Evolutionary conservation across 2,113 vertebrate species (phyloP).

Genomic region (Ursus arctos): DNA sequence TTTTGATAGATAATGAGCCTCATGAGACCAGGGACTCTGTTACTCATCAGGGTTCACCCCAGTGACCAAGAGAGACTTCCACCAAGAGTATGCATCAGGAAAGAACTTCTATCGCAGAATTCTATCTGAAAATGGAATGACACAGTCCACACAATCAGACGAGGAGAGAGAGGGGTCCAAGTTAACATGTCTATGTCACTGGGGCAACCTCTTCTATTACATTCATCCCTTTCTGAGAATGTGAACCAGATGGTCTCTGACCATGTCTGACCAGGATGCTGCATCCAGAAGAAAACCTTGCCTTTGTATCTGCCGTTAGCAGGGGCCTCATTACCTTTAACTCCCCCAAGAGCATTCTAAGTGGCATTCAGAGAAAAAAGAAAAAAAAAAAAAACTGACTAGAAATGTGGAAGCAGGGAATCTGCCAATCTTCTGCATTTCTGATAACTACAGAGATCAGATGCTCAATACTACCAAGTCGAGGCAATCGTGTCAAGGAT

Average conservation of each 20-base stretch:
- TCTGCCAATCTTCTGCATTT: conserved; percentile 7
- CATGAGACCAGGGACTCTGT: not conserved
- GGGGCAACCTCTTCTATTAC: conserved; percentile 56
- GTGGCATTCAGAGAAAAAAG: conserved; percentile 56
- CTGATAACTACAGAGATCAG: conserved; percentile 47
- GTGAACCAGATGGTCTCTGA: conserved; percentile 80
- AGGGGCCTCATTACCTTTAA: conserved; percentile 79
- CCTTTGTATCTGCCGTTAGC: conserved; percentile 77
- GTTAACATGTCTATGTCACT: conserved; percentile 42
- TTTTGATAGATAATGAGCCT: not conserved
- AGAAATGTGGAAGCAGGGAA: conserved; percentile 38
- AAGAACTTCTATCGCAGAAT: not conserved
- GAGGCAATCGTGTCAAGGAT: conserved; percentile 33
- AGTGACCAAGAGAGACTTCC: not conserved
- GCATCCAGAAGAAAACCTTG: conserved; percentile 59
- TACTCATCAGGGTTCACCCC: not conserved
- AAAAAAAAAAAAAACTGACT: not conserved
- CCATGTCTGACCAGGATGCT: conserved; percentile 53
- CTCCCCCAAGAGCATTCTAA: conserved; percentile 59
- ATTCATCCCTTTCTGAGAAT: conserved; percentile 74
- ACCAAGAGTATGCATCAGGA: fast-evolving
- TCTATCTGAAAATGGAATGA: not conserved
- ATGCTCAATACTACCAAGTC: not conserved
- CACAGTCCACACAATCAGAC: not conserved
- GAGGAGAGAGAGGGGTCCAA: not conserved